Conservation (phyloP, 2,888 invertebrate genomes). For the Athrips mouffetella region DNA sequence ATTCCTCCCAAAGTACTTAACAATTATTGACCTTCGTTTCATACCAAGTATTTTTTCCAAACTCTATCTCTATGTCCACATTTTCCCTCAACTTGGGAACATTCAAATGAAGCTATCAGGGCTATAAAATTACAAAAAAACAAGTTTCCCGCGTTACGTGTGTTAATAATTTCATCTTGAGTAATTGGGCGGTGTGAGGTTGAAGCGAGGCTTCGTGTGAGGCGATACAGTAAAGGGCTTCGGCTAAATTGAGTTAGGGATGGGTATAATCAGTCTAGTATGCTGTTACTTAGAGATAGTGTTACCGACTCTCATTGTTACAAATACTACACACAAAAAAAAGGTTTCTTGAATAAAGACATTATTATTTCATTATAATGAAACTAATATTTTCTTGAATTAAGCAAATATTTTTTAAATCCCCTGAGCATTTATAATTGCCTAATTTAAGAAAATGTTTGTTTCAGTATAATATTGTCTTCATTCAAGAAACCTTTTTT, state of each 20-base stretch:
- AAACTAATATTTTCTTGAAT: too few species aligned
- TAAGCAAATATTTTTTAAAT: too few species aligned
- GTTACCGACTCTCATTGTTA: background rate
- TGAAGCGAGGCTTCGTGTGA: slow-evolving; percentile 27
- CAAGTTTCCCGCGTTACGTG: slow-evolving; percentile 37
- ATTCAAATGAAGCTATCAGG: slow-evolving; percentile 35
- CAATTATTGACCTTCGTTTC: too few species aligned
- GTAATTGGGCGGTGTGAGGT: slow-evolving; percentile 41
- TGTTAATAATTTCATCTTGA: slow-evolving; percentile 51
- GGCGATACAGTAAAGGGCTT: slow-evolving; percentile 10
- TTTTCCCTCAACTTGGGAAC: background rate
- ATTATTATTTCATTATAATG: too few species aligned
- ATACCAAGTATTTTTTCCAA: slow-evolving; percentile 3
- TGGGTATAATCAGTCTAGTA: background rate
- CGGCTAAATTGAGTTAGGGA: slow-evolving; percentile 5
- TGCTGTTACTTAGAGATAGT: background rate
- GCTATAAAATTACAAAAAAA: slow-evolving; percentile 38
- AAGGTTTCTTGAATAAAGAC: too few species aligned
- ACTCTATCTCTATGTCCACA: background rate
- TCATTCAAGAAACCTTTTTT: too few species aligned
- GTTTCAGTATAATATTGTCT: too few species aligned
- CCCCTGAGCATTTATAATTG: too few species aligned
- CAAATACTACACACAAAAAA: background rate
- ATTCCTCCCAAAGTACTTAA: too few species aligned
- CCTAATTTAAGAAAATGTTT: too few species aligned